Evolutionary conservation across 2,113 vertebrate genomes (phyloP).

Genomic region (Heterotis niloticus): DNA sequence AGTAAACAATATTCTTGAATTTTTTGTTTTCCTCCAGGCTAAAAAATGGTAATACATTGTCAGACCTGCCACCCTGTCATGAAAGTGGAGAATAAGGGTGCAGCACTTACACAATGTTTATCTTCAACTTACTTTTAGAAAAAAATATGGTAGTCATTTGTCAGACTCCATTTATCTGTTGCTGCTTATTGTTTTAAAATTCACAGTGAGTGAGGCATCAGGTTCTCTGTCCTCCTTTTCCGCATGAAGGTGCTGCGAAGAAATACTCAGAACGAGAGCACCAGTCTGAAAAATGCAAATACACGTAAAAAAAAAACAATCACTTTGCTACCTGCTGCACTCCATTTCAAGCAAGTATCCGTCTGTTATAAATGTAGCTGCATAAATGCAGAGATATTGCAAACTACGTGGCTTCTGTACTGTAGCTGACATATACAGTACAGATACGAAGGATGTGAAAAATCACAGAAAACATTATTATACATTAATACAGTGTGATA

Average conservation of each 20-base stretch:
- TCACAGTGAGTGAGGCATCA: not conserved
- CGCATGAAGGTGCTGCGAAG: not conserved
- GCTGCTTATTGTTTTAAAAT: not conserved
- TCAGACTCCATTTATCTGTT: not conserved
- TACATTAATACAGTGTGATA: too few relatives aligned
- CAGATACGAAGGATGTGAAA: too few relatives aligned
- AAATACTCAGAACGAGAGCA: not conserved
- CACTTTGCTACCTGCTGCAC: too few relatives aligned
- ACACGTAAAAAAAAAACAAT: not conserved
- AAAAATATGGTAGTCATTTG: not conserved
- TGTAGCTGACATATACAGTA: not conserved
- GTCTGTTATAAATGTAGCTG: too few relatives aligned
- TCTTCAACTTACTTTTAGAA: not conserved
- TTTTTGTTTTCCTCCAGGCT: not conserved
- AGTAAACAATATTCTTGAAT: not conserved
- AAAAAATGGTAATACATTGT: slow-evolving; percentile 5
- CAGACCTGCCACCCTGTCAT: not conserved
- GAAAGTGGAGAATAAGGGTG: not conserved
- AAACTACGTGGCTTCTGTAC: not conserved
- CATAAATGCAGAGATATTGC: not conserved
- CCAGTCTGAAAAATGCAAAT: not conserved
- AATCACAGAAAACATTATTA: too few relatives aligned
- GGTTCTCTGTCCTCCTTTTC: not conserved
- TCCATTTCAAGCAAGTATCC: too few relatives aligned
- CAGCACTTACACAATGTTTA: slow-evolving; percentile 1